These are phyloP conservation scores for Clarias magur DNA, from an alignment of 2,113 vertebrate species.

Conservation along the genomic window DNA sequence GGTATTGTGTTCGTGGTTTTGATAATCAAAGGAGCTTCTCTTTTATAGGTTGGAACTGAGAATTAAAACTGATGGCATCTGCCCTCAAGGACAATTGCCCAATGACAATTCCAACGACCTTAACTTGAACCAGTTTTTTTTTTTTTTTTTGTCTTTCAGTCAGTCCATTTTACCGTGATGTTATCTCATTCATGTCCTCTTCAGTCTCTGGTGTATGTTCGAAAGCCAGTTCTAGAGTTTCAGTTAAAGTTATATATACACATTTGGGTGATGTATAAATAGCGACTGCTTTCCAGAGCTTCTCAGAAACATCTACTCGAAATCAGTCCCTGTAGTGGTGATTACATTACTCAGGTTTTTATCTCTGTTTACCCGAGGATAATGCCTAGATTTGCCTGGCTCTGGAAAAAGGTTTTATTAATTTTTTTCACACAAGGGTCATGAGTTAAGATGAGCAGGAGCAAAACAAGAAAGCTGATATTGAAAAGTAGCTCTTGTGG, in stretches of 20 bases:
- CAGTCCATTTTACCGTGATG: not conserved
- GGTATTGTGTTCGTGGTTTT: not conserved
- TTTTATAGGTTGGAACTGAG: not conserved
- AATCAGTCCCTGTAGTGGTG: not conserved
- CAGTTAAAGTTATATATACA: conserved; percentile 1
- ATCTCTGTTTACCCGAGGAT: not conserved
- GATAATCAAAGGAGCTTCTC: not conserved
- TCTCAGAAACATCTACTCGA: conserved; percentile 35
- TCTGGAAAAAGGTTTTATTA: not conserved
- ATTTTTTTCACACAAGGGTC: not conserved
- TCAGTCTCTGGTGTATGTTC: not conserved
- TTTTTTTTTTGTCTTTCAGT: not conserved
- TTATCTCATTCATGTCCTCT: conserved; percentile 1
- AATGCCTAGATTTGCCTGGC: not conserved
- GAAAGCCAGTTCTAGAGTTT: conserved; percentile 34
- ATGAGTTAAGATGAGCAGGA: not conserved
- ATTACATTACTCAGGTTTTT: not conserved
- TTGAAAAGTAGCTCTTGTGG: conserved; percentile 48
- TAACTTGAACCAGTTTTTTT: not conserved
- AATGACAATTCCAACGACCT: not conserved
- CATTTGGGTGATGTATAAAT: conserved; percentile 29
- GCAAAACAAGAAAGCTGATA: not conserved
- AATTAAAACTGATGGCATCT: not conserved
- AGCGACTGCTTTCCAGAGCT: conserved; percentile 46
- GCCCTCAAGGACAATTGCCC: not conserved